Evolutionary conservation across 2,797 vertebrate genomes (phyloP).

Genomic region (Ctenochaetus hawaiiensis): DNA sequence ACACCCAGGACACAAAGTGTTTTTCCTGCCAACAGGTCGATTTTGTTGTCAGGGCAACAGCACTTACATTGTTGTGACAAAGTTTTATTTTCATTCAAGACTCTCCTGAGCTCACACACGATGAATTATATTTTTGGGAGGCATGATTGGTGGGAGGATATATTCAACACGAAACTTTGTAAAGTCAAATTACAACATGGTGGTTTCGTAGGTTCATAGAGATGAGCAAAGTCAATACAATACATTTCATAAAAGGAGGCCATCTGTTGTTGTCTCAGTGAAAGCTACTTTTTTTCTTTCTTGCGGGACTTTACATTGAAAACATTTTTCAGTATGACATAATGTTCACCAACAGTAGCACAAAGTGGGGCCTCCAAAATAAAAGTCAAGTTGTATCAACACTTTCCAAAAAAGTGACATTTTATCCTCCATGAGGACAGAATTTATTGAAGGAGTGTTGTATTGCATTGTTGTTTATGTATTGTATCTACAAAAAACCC

Average conservation of each 20-base stretch:
- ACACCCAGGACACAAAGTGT: conserved; percentile 55
- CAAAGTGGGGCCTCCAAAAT: background rate
- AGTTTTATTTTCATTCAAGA: background rate
- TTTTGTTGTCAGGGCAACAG: conserved; percentile 20
- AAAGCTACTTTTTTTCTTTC: background rate
- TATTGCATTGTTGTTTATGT: background rate
- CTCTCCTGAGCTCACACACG: background rate
- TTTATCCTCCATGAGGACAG: background rate
- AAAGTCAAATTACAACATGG: background rate
- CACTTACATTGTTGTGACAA: background rate
- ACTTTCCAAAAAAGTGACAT: background rate
- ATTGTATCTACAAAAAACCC: background rate
- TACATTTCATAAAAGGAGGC: background rate
- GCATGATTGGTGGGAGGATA: background rate
- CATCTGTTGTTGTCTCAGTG: background rate
- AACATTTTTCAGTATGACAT: background rate
- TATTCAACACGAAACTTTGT: background rate
- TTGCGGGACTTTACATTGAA: background rate
- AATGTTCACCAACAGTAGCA: background rate
- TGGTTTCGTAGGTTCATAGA: background rate
- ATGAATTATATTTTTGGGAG: background rate
- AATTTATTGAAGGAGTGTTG: background rate
- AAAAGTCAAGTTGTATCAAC: background rate
- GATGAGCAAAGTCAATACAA: background rate
- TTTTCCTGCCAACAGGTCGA: conserved; percentile 35